These are phyloP conservation scores for Pantherophis vulpinus DNA, from an alignment of 2,797 vertebrate species.

Conservation along the genomic window DNA sequence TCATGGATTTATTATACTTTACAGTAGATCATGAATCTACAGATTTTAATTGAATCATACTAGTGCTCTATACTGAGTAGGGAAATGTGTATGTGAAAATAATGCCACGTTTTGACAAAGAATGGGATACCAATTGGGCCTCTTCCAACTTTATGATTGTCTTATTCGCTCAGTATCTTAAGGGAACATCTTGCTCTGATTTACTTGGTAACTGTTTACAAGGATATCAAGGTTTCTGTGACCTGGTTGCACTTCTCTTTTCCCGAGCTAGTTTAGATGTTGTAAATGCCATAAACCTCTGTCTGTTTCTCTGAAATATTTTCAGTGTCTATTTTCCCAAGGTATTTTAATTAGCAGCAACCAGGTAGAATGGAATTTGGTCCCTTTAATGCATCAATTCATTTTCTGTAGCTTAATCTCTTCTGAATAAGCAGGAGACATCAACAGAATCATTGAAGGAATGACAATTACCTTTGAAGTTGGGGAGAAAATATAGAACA, in stretches of 20 bases:
- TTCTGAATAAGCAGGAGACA: background rate
- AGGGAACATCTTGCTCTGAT: background rate
- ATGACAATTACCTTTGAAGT: slow-evolving; percentile 18
- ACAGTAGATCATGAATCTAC: background rate
- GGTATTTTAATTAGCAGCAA: background rate
- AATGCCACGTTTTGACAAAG: background rate
- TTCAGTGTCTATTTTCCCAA: background rate
- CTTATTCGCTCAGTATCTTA: background rate
- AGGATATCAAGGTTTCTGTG: background rate
- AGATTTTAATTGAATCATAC: background rate
- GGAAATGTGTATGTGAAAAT: background rate
- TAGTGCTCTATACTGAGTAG: background rate
- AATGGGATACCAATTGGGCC: background rate
- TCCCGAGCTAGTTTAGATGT: background rate
- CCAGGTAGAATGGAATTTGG: background rate
- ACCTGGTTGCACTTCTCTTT: background rate
- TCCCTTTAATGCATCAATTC: background rate
- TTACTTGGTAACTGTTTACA: background rate
- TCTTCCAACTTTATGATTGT: background rate
- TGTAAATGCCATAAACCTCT: too few species aligned
- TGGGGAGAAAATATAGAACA: background rate
- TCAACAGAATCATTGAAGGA: background rate
- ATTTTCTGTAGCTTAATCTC: background rate
- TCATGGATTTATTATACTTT: background rate
- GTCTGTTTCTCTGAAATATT: background rate